Evolutionary conservation across 2,113 vertebrate species (phyloP).

Genomic region (Cisticola juncidis): DNA sequence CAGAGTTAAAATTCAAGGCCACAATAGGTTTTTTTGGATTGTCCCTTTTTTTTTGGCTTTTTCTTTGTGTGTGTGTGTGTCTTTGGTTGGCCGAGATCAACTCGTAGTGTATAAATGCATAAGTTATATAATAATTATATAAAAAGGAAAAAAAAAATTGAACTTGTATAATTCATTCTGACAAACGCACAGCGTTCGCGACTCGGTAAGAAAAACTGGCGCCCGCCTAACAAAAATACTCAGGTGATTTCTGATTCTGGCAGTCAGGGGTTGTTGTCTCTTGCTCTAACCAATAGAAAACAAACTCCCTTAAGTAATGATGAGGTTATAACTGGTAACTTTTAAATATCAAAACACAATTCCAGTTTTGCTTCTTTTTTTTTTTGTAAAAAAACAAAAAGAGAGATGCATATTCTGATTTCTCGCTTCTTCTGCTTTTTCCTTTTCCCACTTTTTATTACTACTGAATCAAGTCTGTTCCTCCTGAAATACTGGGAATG

Average conservation of each 20-base stretch:
- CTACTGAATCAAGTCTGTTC: slow-evolving; percentile 26
- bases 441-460: neutral
- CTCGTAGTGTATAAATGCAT: slow-evolving; percentile 97
- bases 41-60: slow-evolving; percentile 49
- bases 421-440: slow-evolving; percentile 42
- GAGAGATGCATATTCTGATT: slow-evolving; percentile 72
- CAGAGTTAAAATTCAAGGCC: slow-evolving; percentile 89
- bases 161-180: slow-evolving; percentile 86
- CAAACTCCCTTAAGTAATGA: slow-evolving; percentile 44
- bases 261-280: slow-evolving; percentile 52
- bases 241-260: slow-evolving; percentile 62
- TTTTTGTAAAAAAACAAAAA: neutral
- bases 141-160: slow-evolving; percentile 81
- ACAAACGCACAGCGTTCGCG: slow-evolving; percentile 95
- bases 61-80: slow-evolving; percentile 13
- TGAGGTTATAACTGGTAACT: slow-evolving; percentile 74
- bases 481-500: slow-evolving; percentile 72
- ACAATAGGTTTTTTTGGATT: slow-evolving; percentile 71
- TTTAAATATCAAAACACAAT: slow-evolving; percentile 81
- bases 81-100: slow-evolving; percentile 93
- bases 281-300: slow-evolving; percentile 67
- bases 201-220: slow-evolving; percentile 82
- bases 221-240: slow-evolving; percentile 72
- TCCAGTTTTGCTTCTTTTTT: slow-evolving; percentile 82
- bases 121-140: slow-evolving; percentile 95